Evolutionary conservation across 2,113 vertebrate genomes (phyloP).

Genomic region (Alligator mississippiensis): DNA sequence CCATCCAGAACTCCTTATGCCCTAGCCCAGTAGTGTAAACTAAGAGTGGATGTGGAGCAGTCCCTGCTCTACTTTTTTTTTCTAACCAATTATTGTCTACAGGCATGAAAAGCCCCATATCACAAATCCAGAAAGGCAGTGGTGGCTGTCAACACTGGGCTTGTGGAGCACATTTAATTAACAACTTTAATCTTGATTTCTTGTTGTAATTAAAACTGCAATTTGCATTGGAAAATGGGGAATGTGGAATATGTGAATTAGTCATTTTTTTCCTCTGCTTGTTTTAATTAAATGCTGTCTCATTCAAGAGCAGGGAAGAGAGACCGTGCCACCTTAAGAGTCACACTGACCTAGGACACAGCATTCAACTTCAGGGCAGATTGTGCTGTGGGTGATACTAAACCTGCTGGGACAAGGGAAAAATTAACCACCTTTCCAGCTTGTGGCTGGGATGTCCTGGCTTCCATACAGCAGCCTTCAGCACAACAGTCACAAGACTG

Average conservation of each 20-base stretch:
- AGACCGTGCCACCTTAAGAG: conserved; percentile 17
- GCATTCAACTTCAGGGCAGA: not conserved
- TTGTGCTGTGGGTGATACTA: not conserved
- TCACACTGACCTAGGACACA: not conserved
- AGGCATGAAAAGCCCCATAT: not conserved
- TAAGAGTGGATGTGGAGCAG: no score
- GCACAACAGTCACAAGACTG: not conserved
- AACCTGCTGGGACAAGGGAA: not conserved
- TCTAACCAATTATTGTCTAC: no score
- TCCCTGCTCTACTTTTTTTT: no score
- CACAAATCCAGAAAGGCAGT: not conserved
- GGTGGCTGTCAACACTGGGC: not conserved
- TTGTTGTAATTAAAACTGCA: conserved; percentile 30
- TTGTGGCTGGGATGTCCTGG: not conserved
- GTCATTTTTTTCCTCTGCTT: not conserved
- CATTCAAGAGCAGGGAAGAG: conserved; percentile 16
- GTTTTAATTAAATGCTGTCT: conserved; percentile 37
- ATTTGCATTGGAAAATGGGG: conserved; percentile 32
- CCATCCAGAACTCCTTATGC: not conserved
- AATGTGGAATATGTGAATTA: conserved; percentile 4
- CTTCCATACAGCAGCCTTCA: not conserved
- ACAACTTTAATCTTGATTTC: not conserved
- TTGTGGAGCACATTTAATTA: conserved; percentile 41
- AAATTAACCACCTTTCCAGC: conserved; percentile 2
- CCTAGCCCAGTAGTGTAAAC: not conserved